Conservation (phyloP, 2,888 invertebrate species). For the Pandemis cinnamomeana region DNA sequence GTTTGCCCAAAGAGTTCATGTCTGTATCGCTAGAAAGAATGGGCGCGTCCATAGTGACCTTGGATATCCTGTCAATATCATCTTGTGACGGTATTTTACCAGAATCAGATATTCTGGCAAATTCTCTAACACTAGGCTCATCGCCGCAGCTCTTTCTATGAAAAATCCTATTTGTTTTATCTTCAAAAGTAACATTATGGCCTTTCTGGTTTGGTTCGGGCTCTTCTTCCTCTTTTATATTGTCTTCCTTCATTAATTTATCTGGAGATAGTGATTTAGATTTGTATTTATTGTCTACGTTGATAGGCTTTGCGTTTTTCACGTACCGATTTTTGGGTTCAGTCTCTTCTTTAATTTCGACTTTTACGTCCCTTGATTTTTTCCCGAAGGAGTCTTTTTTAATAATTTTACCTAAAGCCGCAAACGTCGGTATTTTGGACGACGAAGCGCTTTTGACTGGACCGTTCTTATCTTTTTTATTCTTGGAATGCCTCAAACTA, state of each 20-base stretch:
- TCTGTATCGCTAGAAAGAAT: constrained; percentile 88
- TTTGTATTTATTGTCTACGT: constrained; percentile 77
- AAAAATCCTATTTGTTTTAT: constrained; percentile 53
- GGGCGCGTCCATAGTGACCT: constrained; percentile 93
- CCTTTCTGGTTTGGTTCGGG: constrained; percentile 47
- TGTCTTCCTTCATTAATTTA: constrained; percentile 60
- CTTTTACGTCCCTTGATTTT: constrained; percentile 63
- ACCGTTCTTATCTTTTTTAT: constrained; percentile 68
- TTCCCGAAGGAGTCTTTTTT: constrained; percentile 78
- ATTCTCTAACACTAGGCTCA: constrained; percentile 70
- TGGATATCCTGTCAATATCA: constrained; percentile 94
- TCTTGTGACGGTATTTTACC: constrained; percentile 90
- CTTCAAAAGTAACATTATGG: constrained; percentile 50
- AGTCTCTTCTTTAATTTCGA: constrained; percentile 53
- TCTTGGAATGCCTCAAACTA: constrained; percentile 76
- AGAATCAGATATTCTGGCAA: constrained; percentile 68
- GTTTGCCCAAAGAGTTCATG: constrained; percentile 87
- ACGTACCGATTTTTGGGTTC: constrained; percentile 71
- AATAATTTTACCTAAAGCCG: constrained; percentile 79
- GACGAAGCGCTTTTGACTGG: constrained; percentile 76
- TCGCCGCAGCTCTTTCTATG: constrained; percentile 81
- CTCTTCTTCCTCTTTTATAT: constrained; percentile 65
- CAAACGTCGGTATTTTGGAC: constrained; percentile 80
- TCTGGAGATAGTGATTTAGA: constrained; percentile 75
- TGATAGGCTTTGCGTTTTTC: constrained; percentile 68